Evolutionary conservation across 2,888 invertebrate species (phyloP).

Genomic region (Belgica antarctica): DNA sequence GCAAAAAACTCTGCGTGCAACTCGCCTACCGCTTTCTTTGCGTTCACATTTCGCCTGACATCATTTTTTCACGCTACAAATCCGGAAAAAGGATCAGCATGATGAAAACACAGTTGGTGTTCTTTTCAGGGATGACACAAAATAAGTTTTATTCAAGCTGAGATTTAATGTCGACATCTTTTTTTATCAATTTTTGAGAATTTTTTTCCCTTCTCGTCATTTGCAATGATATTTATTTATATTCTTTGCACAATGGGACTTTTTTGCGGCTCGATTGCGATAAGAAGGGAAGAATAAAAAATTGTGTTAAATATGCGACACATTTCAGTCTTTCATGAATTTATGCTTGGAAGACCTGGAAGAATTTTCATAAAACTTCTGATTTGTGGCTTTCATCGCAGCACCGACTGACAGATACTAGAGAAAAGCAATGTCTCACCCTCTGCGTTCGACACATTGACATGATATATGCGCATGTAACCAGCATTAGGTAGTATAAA

Average conservation of each 20-base stretch:
- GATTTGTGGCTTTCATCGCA: constrained; percentile 15
- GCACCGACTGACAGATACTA: too few species aligned
- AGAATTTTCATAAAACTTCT: constrained; percentile 6
- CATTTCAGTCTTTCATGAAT: constrained; percentile 8
- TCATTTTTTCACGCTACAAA: too few species aligned
- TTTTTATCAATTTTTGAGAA: too few species aligned
- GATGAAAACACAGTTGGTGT: constrained; percentile 4
- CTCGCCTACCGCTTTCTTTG: too few species aligned
- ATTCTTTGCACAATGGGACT: too few species aligned
- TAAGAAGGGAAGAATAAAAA: not conserved
- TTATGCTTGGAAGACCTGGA: not conserved
- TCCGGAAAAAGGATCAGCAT: too few species aligned
- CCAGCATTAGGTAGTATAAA: not conserved
- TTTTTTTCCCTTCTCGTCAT: too few species aligned
- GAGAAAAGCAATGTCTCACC: not conserved
- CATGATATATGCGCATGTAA: constrained; percentile 11
- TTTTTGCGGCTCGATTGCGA: not conserved
- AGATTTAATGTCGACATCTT: constrained; percentile 1
- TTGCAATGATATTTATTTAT: too few species aligned
- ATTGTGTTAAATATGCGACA: constrained; percentile 7
- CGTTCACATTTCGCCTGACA: too few species aligned
- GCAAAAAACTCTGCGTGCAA: too few species aligned
- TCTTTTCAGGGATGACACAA: not conserved
- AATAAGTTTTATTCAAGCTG: constrained; percentile 7
- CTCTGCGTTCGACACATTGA: not conserved